Base-by-base conservation (phyloP, 2,113 vertebrate genomes). In the Pseudorhombus dupliciocellatus region DNA sequence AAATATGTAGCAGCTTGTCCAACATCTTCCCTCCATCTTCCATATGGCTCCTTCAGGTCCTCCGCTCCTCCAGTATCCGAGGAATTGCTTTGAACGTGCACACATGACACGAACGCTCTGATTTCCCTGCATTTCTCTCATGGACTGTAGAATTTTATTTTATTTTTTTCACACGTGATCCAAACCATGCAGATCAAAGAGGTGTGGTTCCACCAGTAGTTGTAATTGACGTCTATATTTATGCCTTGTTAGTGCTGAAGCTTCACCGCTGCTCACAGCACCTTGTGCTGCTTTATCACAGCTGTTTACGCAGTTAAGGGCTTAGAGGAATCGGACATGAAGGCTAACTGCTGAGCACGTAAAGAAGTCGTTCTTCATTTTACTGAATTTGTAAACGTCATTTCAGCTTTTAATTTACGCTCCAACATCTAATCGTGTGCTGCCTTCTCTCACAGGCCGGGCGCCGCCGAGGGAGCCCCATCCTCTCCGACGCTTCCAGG, bases 371-470 rank as follows among this genome's bases (percentile, higher is more conserved):
- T 55, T 16, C 18, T 48, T 24, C 7, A 22, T 28, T 21, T 2
- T 2, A 12, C 21, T 55, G 7, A 14, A 42, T 50, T n/a, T 31
- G 34, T 28, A 6, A 46, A 31, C 50, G 1, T 46, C 16, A 54
- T 30, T 25, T 4, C 18, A 14, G 11, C 16, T 57, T 2, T 26
- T 54, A 14, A 24, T 72, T 22, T 58, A 46, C 28, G 9, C 21
- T 59, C 15, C 37, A 25, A 53, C 6, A 4, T 77, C 21, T 72
- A 42, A 79, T 70, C 24, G 18, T 25, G 46, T 57, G 42, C 31
- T 75, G 18, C 80, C 25, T 66, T 72, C 60, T 70, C 53, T 80
- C 78, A 1, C 40, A 86, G 85, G 64, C 56, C 12, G 22, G 26
- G n/a, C 8, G 7, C 48, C 10, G 16, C 24, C 7, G 4, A 52